These are phyloP conservation scores for Melitaea cinxia DNA, from an alignment of 1,140 invertebrate species.

Conservation along the genomic window DNA sequence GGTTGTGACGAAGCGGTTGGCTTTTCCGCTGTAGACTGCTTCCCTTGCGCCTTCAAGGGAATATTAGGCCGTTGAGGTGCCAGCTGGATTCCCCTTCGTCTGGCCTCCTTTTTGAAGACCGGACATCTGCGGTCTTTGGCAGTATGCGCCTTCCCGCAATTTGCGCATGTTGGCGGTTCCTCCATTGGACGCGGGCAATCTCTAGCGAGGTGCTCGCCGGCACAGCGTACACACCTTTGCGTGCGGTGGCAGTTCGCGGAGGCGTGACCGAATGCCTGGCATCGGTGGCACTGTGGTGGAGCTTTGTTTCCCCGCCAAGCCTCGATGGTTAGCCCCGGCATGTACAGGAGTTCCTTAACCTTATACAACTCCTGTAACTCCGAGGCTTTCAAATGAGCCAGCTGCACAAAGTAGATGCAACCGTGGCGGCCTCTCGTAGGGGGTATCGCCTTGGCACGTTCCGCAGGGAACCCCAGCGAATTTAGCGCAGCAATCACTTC, in stretches of 20 bases:
- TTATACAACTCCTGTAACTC: neutral
- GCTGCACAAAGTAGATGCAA: neutral
- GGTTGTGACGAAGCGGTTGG: too few relatives aligned
- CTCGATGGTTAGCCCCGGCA: neutral
- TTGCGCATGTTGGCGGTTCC: slow-evolving; percentile 14
- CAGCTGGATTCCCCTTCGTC: neutral
- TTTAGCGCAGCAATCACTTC: too few relatives aligned
- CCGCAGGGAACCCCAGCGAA: too few relatives aligned
- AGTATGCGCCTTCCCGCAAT: slow-evolving; percentile 11
- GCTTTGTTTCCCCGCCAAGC: neutral
- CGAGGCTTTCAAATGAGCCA: neutral
- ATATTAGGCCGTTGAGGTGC: too few relatives aligned
- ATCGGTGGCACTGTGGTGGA: neutral
- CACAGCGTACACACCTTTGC: neutral
- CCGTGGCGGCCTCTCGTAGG: too few relatives aligned
- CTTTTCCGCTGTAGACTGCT: too few relatives aligned
- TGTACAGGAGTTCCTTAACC: neutral
- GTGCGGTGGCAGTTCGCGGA: neutral
- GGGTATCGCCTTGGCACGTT: too few relatives aligned
- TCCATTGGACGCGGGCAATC: neutral
- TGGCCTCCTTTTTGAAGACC: neutral
- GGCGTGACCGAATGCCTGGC: neutral
- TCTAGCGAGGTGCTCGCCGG: neutral
- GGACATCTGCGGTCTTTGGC: slow-evolving; percentile 4
- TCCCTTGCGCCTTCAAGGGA: too few relatives aligned